phyloP scores from a whole-genome alignment of 2,113 vertebrate genomes.

The Caranx ignobilis region DNA sequence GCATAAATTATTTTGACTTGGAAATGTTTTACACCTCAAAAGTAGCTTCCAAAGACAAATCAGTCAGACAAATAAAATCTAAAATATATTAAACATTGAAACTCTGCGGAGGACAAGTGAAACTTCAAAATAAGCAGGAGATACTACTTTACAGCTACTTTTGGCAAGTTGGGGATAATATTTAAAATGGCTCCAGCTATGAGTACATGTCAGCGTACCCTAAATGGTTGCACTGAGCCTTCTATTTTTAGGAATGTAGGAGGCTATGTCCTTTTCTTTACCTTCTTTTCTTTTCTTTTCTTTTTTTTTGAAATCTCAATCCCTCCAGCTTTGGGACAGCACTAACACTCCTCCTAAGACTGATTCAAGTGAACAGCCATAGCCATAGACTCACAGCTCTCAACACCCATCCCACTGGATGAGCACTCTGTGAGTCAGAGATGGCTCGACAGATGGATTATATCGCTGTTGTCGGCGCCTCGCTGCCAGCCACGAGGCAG shows the following conservation, averaged over 20 bases:
- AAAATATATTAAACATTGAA: no score
- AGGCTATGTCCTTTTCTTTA: constrained; percentile 8
- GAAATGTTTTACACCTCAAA: no score
- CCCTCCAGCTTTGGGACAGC: constrained; percentile 38
- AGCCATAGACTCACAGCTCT: constrained; percentile 43
- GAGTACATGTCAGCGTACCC: neutral
- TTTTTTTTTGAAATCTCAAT: constrained; percentile 22
- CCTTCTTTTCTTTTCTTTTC: neutral
- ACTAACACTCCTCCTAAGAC: constrained; percentile 35
- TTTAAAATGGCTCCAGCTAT: neutral
- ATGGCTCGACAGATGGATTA: constrained; percentile 72
- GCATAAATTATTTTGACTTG: no score
- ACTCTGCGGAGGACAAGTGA: no score
- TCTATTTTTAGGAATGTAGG: constrained; percentile 1
- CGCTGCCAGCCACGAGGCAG: constrained; percentile 34
- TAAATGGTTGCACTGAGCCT: neutral
- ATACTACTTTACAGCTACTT: neutral
- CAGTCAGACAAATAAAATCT: no score
- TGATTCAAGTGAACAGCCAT: constrained; percentile 58
- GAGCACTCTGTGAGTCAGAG: constrained; percentile 57
- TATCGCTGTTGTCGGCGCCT: constrained; percentile 43
- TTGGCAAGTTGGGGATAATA: neutral
- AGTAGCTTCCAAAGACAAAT: no score
- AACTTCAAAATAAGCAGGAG: no score
- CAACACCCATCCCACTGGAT: constrained; percentile 36